A percentile compares a stretch with the other conserved stretches of the same genome.
Evolutionary conservation across 2,113 vertebrate genomes (phyloP).

Genomic region (Pleuronectes platessa): DNA sequence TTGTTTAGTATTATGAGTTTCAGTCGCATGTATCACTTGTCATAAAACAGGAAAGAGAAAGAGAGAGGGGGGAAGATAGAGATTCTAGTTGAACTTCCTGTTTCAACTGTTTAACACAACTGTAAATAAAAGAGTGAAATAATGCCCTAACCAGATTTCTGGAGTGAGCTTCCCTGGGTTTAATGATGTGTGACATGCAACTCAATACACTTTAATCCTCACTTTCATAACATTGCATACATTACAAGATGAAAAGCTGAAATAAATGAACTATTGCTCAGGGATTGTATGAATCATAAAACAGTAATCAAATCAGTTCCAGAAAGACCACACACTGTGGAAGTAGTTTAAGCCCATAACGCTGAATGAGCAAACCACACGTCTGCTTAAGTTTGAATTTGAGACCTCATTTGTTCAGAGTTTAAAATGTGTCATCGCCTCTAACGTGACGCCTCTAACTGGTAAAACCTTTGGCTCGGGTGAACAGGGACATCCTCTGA

Average conservation of each 20-base stretch:
- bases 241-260: background rate
- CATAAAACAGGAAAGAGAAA: slow-evolving; percentile 66
- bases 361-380: slow-evolving; percentile 26
- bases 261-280: background rate
- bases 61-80: slow-evolving; percentile 15
- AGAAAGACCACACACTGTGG: background rate
- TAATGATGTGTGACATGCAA: background rate
- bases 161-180: slow-evolving; percentile 25
- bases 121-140: slow-evolving; percentile 64
- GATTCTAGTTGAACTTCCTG: slow-evolving; percentile 59
- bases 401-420: background rate
- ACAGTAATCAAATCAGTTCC: background rate
- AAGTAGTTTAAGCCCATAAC: background rate
- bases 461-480: background rate
- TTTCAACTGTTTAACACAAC: slow-evolving; percentile 55
- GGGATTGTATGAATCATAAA: background rate
- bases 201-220: background rate
- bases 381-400: slow-evolving; percentile 39
- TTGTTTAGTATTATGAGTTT: slow-evolving; percentile 44
- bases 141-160: slow-evolving; percentile 12
- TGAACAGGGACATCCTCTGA: slow-evolving; percentile 65
- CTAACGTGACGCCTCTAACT: slow-evolving; percentile 6
- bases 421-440: slow-evolving; percentile 41
- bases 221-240: background rate
- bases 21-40: background rate